A percentile compares a stretch with the other conserved stretches of the same genome.
Evolutionary conservation across 30 jellyfish, hydroid and myxozoan species (phyloP).

Genomic region (Haliclystus octoradiatus): DNA sequence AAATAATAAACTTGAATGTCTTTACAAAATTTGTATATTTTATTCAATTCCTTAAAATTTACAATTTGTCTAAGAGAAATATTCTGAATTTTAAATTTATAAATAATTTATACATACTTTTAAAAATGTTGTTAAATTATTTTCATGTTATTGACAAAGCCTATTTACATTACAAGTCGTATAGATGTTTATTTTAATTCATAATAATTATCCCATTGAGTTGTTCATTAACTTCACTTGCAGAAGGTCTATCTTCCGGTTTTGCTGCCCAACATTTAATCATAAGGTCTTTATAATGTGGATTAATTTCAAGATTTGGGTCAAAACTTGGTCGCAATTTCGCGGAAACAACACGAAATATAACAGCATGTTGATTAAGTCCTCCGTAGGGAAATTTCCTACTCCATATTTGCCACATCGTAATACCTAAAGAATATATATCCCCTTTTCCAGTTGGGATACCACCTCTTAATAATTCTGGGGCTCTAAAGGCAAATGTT

Average conservation of each 20-base stretch:
- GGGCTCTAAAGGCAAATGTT: constrained; percentile 88
- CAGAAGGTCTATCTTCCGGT: constrained; percentile 47
- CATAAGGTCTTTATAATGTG: constrained; percentile 30
- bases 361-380: constrained; percentile 79
- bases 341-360: constrained; percentile 51
- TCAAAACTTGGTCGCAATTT: constrained; percentile 58
- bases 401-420: constrained; percentile 91
- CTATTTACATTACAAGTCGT: too few species aligned
- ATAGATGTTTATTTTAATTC: too few species aligned
- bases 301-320: not conserved
- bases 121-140: too few species aligned
- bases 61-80: too few species aligned
- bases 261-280: constrained; percentile 64
- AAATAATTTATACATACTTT: too few species aligned
- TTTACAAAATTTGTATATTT: too few species aligned
- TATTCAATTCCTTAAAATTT: too few species aligned
- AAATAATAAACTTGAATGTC: too few species aligned
- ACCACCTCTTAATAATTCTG: constrained; percentile 66
- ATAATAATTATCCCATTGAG: too few species aligned
- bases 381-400: constrained; percentile 73
- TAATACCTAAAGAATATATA: constrained; percentile 46
- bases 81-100: too few species aligned
- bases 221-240: constrained; percentile 23
- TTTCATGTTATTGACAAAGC: too few species aligned
- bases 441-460: constrained; percentile 62